Evolutionary conservation across 2,888 invertebrate species (phyloP).

Genomic region (Phragmatobia fuliginosa): DNA sequence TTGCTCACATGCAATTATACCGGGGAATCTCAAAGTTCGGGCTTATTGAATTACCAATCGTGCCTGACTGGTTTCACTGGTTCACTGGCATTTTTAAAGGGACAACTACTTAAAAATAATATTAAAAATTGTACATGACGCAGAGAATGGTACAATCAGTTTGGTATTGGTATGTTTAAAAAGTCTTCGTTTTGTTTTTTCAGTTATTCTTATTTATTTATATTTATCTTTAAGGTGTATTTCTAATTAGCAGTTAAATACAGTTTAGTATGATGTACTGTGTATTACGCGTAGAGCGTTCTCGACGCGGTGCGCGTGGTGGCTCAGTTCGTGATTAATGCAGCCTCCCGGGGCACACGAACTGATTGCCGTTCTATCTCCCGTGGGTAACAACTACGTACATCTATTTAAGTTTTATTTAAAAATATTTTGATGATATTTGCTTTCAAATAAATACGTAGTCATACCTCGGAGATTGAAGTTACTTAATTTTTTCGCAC

Average conservation of each 20-base stretch:
- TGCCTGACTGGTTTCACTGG: too few species aligned
- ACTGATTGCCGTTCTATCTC: slow-evolving; percentile 70
- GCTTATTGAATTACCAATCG: too few species aligned
- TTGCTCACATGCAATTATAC: not conserved
- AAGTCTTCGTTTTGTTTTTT: not conserved
- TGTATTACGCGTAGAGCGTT: slow-evolving; percentile 38
- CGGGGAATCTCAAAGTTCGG: not conserved
- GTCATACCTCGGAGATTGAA: not conserved
- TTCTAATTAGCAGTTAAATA: slow-evolving; percentile 46
- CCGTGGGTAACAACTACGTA: slow-evolving; percentile 52
- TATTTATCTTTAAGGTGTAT: slow-evolving; percentile 5
- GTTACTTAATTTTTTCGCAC: too few species aligned
- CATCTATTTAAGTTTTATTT: slow-evolving; percentile 46
- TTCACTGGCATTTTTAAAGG: too few species aligned
- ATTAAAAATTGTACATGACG: too few species aligned
- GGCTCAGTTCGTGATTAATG: slow-evolving; percentile 68
- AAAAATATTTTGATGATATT: slow-evolving; percentile 36
- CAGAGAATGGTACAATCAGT: not conserved
- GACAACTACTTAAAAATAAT: too few species aligned
- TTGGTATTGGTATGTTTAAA: not conserved
- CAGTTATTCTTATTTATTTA: not conserved
- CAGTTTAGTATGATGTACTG: slow-evolving; percentile 41
- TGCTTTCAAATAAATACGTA: slow-evolving; percentile 15
- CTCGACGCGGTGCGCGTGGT: slow-evolving; percentile 27
- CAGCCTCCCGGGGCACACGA: slow-evolving; percentile 67